Evolutionary conservation across 2,797 vertebrate genomes (phyloP).

Genomic region (Peromyscus attwateri): DNA sequence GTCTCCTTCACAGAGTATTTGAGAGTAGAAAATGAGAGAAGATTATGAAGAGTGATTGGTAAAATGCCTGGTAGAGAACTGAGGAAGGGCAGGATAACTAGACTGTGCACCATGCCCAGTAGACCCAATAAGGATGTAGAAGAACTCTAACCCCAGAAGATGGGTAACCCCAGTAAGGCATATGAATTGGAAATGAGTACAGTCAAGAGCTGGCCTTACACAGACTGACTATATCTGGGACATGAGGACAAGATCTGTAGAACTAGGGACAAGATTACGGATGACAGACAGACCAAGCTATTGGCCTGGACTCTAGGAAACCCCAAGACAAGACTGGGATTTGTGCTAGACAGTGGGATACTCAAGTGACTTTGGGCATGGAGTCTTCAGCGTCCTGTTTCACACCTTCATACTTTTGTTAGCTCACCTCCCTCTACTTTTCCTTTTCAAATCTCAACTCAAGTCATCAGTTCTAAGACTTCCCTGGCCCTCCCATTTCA

Average conservation of each 20-base stretch:
- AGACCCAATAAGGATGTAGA: too few relatives aligned
- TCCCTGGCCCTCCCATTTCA: neutral
- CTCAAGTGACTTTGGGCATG: too few relatives aligned
- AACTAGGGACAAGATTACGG: neutral
- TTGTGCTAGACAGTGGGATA: neutral
- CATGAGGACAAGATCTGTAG: neutral
- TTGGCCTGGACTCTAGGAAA: neutral
- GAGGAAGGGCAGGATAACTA: neutral
- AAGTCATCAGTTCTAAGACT: neutral
- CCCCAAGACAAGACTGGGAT: neutral
- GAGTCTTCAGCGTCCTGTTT: neutral
- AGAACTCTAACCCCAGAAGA: neutral
- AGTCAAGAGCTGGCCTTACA: neutral
- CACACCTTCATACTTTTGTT: neutral
- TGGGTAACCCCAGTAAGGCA: neutral
- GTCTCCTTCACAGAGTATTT: neutral
- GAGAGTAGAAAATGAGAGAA: neutral
- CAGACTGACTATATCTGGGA: neutral
- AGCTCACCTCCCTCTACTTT: neutral
- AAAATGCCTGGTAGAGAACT: neutral
- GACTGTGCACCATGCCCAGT: neutral
- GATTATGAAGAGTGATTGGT: neutral
- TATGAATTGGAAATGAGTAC: neutral
- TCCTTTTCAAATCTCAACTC: neutral
- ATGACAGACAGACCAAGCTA: neutral